These are phyloP conservation scores for Phycodurus eques DNA, from an alignment of 2,113 vertebrate species.

Conservation along the genomic window DNA sequence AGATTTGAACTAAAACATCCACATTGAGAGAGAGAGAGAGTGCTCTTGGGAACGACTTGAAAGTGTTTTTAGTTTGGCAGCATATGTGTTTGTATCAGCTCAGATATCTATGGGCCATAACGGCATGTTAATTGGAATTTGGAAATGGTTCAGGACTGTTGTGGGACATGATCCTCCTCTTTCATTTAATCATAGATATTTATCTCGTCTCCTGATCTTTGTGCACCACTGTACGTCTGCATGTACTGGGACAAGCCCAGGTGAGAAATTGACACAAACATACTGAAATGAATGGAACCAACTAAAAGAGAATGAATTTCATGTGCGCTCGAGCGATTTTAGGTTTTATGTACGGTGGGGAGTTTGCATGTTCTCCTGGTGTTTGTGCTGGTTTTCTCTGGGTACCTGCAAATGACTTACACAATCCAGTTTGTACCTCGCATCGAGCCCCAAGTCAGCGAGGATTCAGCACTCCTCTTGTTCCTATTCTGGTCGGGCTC, in stretches of 20 bases:
- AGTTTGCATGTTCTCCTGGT: background rate
- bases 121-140: constrained; percentile 35
- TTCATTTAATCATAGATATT: constrained; percentile 41
- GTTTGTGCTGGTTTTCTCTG: background rate
- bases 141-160: constrained; percentile 27
- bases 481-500: constrained; percentile 10
- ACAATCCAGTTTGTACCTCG: no score
- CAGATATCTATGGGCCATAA: background rate
- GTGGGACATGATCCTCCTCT: constrained; percentile 20
- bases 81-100: background rate
- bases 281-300: background rate
- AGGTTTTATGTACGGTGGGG: no score
- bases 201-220: constrained; percentile 20
- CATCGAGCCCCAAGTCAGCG: no score
- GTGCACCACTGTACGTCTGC: background rate
- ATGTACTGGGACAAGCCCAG: no score
- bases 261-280: background rate
- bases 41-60: no score
- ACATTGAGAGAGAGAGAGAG: background rate
- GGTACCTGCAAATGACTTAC: background rate
- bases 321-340: constrained; percentile 13
- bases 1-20: background rate
- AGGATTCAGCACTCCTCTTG: background rate
- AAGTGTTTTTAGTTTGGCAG: no score
- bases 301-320: constrained; percentile 14